Evolutionary conservation across 2,113 vertebrate genomes (phyloP).

Genomic region (Galeopterus variegatus): DNA sequence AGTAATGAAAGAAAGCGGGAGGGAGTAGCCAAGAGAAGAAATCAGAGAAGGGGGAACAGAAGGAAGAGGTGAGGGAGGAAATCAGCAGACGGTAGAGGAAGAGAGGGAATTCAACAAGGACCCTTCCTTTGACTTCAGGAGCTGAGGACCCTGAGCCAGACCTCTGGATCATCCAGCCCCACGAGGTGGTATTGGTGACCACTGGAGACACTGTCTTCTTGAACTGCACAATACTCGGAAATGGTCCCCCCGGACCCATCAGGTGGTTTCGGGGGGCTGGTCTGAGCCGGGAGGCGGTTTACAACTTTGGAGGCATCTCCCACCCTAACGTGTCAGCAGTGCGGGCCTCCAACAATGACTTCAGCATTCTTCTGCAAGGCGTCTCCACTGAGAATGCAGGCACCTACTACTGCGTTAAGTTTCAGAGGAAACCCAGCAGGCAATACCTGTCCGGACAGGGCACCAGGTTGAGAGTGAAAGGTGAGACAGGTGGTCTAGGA

Average conservation of each 20-base stretch:
- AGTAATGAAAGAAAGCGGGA: neutral
- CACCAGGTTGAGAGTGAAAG: slow-evolving; percentile 72
- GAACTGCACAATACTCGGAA: slow-evolving; percentile 46
- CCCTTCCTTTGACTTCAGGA: slow-evolving; percentile 43
- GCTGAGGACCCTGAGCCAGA: neutral
- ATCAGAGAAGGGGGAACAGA: neutral
- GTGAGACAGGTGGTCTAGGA: slow-evolving; percentile 55
- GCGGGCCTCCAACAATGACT: slow-evolving; percentile 24
- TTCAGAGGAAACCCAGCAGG: neutral
- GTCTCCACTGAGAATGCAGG: slow-evolving; percentile 32
- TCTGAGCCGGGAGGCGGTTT: slow-evolving; percentile 51
- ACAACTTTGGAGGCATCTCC: slow-evolving; percentile 45
- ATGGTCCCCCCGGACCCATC: neutral
- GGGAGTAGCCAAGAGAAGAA: neutral
- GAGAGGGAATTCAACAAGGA: neutral
- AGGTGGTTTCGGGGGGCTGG: slow-evolving; percentile 71
- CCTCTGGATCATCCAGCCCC: slow-evolving; percentile 70
- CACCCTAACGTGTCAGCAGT: neutral
- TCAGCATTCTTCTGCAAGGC: slow-evolving; percentile 66
- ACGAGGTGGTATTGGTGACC: neutral
- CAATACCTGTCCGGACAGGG: slow-evolving; percentile 48
- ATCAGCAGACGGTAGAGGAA: neutral
- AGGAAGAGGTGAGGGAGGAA: neutral
- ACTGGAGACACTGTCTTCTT: slow-evolving; percentile 26
- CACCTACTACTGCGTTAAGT: slow-evolving; percentile 79